Evolutionary conservation across 2,888 invertebrate genomes (phyloP).

Genomic region (Saturnia pavonia): DNA sequence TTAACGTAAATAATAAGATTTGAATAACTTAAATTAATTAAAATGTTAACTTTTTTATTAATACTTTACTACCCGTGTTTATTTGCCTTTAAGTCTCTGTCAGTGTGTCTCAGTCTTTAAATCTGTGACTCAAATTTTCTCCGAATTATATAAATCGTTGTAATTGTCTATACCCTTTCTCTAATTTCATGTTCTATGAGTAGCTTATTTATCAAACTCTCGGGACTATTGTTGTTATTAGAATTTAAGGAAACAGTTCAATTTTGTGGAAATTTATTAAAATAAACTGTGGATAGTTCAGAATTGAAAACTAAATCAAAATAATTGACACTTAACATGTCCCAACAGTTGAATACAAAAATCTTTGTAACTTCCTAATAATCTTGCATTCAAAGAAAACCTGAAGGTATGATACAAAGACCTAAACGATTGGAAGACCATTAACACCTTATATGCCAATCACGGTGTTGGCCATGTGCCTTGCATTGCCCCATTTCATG

Average conservation of each 20-base stretch:
- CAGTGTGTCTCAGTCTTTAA: too few species aligned
- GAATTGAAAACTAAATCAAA: neutral
- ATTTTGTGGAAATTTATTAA: neutral
- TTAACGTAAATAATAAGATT: neutral
- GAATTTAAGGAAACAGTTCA: neutral
- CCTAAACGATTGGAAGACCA: constrained; percentile 16
- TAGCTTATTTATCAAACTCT: neutral
- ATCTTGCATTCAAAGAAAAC: neutral
- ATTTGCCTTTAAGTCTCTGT: too few species aligned
- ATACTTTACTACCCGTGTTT: neutral
- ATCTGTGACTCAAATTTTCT: neutral
- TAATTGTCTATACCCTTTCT: neutral
- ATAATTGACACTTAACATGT: neutral
- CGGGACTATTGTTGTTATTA: neutral
- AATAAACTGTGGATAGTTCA: neutral
- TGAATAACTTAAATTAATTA: neutral
- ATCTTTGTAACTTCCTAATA: neutral
- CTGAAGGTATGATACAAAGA: constrained; percentile 9
- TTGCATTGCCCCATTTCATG: constrained; percentile 34
- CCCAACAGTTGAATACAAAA: neutral
- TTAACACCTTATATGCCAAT: constrained; percentile 33
- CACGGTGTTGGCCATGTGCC: constrained; percentile 29
- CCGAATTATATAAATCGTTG: neutral
- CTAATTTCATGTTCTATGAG: neutral
- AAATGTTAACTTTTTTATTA: neutral